Evolutionary conservation across 2,113 vertebrate genomes (phyloP), one percentile per base, ranked within the genome.

Genomic region (Albula glossodonta): DNA sequence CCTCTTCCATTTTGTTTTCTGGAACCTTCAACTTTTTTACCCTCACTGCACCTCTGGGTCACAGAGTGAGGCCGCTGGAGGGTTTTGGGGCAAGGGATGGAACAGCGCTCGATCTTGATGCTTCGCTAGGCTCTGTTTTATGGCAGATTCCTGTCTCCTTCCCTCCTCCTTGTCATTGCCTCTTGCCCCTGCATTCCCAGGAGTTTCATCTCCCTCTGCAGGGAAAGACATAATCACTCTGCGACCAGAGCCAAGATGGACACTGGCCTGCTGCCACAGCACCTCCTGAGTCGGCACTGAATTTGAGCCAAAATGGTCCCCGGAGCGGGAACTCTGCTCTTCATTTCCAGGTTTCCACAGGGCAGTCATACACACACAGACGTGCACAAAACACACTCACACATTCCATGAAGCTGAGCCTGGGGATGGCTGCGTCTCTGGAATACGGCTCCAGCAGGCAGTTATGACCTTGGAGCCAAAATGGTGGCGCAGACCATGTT

Each of bases 191-290:
- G 63, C 12, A 51, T 77, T 80, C 63, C 31, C 80, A 4, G 66
- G 12, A 51, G 22, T 25, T 13, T 78, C 74, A 41, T 74, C 74
- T 70, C 78, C 60, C 53, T 51, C 77, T 41, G 22, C 48, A 17
- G 48, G 50, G 12, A 81, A 81, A 81, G 51, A 57, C 57, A 84
- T 81, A 84, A 83, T 74, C 74, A 80, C 81, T 56, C n/a, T 7
- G 51, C 22, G 84, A 22, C 60, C 31, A 15, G 13, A 86, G 86
- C 80, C 83, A 87, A 85, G 66, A 87, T 85, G 87, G 87, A 85
- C 51, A 57, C 78, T 17, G 48, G 86, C 86, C 83, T 79, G 50
- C 79, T 81, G 81, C 74, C 85, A 56, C 70, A 83, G 56, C 70
- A 57, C 57, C 57, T 63, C 56, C 25, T 41, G 19, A 48, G 19